Base-by-base conservation (phyloP, 2,888 invertebrate species). In the Endomychus coccineus region DNA sequence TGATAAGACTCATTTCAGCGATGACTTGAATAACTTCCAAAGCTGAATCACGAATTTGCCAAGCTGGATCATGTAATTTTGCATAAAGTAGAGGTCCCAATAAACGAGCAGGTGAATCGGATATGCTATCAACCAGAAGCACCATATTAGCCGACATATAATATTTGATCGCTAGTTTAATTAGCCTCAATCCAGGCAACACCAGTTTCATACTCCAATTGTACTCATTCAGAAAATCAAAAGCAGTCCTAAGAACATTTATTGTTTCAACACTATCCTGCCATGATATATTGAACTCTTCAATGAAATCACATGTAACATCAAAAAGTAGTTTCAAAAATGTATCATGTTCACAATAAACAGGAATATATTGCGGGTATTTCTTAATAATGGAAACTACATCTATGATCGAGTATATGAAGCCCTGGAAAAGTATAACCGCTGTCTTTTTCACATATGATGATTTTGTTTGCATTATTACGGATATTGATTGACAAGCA, bases 31-130 rank as follows among this genome's bases (percentile, higher is more conserved):
- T 63, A 23, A 86, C 66, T 59, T 88, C 86, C 15, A 87, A 56
- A 0, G 83, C 78, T 3, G 81, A 81, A 50, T 88, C 87, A 22
- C 85, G 70, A 1, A 87, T 76, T 60, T 87, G 86, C 88, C 87
- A 88, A 30, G 77, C 70, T 3, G 71, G 62, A 54, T 84, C 83
- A 47, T 83, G 79, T 56, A 85, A 67, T 55, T 83, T 78, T 58
- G 74, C 73, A 31, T 74, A 74, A 3, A 88, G 70, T 7, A 83
- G 73, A 7, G 75, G 71, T 0, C 81, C 83, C 5, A 86, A 62
- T 40, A 75, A 73, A 40, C 77, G 71, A 59, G 83, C 73, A 14
- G 64, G 59, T 0, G 78, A 74, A 2, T 78, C 78, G 2, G 75
- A 71, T 32, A 77, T 68, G 11, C 76, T 71, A 51, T 85, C 82